Conservation (phyloP, 2,113 vertebrate species). For the Leptobrachium leishanense region DNA sequence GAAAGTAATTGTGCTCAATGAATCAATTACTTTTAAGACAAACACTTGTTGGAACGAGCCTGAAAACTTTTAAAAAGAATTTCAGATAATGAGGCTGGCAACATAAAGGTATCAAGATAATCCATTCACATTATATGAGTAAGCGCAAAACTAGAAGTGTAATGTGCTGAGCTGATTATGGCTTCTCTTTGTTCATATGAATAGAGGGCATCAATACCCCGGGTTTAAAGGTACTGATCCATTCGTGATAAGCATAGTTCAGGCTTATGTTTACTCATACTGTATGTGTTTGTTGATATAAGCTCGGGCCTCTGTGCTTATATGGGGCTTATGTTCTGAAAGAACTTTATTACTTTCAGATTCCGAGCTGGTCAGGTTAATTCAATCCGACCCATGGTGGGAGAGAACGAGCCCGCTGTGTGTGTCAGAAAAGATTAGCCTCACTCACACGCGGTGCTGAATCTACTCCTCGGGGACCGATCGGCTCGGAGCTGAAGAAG, state of each 20-base stretch:
- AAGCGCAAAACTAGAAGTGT: no score
- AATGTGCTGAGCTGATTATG: neutral
- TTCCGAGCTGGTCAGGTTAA: slow-evolving; percentile 37
- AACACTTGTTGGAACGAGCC: no score
- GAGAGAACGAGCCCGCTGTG: slow-evolving; percentile 24
- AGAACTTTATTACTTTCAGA: slow-evolving; percentile 45
- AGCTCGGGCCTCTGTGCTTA: slow-evolving; percentile 20
- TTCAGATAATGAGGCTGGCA: no score
- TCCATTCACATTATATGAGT: no score
- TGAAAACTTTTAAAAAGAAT: no score
- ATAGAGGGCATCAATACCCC: neutral
- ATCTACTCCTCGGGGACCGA: slow-evolving; percentile 36
- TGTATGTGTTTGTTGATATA: slow-evolving; percentile 23
- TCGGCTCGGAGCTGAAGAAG: slow-evolving; percentile 34
- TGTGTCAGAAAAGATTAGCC: slow-evolving; percentile 44
- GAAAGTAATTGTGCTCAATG: no score
- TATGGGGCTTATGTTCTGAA: slow-evolving; percentile 40
- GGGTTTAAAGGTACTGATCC: slow-evolving; percentile 19
- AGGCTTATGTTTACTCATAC: slow-evolving; percentile 1
- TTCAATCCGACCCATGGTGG: slow-evolving; percentile 38
- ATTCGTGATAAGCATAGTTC: slow-evolving; percentile 3
- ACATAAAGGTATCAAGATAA: no score
- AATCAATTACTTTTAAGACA: no score
- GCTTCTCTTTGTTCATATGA: slow-evolving; percentile 17
- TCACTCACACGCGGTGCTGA: slow-evolving; percentile 34